These are phyloP conservation scores for Drosophila aff. DNA, from an alignment of 1,140 invertebrate genomes.

Conservation along the genomic window DNA sequence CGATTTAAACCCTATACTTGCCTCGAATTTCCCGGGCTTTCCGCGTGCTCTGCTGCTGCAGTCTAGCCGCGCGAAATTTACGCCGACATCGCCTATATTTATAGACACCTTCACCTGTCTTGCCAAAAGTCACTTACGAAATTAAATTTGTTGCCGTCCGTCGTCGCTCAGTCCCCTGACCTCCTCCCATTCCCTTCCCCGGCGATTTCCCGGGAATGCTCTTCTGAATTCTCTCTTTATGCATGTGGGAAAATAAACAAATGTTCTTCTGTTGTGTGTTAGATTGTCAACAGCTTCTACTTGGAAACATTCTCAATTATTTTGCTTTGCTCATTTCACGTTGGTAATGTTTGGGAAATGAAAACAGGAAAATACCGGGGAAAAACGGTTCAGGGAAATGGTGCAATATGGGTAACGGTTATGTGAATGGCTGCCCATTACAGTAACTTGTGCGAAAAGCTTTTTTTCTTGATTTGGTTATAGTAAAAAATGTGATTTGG, in stretches of 20 bases:
- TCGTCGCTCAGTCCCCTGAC: constrained; percentile 1
- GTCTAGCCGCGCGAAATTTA: constrained; percentile 53
- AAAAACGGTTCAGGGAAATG: constrained; percentile 19
- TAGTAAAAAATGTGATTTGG: neutral
- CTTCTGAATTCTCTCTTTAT: constrained; percentile 2
- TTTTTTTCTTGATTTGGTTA: neutral
- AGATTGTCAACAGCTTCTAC: constrained; percentile 36
- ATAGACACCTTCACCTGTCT: constrained; percentile 79
- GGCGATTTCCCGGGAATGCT: neutral
- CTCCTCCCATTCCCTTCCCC: neutral
- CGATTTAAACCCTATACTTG: neutral
- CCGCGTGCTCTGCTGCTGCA: constrained; percentile 2
- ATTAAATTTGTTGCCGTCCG: constrained; percentile 66
- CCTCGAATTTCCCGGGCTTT: neutral
- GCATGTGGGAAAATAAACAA: constrained; percentile 27
- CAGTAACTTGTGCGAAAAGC: neutral
- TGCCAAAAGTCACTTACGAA: constrained; percentile 77
- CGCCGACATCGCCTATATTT: constrained; percentile 73
- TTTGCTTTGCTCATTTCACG: constrained; percentile 22
- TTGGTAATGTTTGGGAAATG: constrained; percentile 2
- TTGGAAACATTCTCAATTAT: constrained; percentile 28
- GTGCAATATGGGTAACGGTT: constrained; percentile 31
- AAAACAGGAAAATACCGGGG: constrained; percentile 13
- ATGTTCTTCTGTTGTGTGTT: constrained; percentile 21
- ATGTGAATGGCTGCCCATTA: constrained; percentile 15